Conservation (phyloP, 1,140 invertebrate species). For the Drosophila chauvacae region DNA sequence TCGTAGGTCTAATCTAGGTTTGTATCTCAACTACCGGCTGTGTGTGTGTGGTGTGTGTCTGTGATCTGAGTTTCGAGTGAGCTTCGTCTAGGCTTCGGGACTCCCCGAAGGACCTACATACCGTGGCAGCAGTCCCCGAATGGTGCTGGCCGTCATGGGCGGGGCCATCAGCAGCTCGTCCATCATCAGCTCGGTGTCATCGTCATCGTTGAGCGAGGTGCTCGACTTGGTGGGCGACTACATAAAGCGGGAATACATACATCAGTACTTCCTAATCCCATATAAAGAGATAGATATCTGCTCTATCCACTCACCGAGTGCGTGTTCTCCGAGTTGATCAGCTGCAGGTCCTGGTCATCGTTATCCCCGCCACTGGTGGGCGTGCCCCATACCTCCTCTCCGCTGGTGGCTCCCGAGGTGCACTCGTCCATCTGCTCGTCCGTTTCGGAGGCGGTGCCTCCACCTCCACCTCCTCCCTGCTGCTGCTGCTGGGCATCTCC, state of each 20-base stretch:
- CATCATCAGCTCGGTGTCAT: slow-evolving; percentile 90
- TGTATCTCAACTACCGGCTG: slow-evolving; percentile 14
- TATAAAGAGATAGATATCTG: neutral
- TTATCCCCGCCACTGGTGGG: slow-evolving; percentile 92
- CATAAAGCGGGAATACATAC: too few relatives aligned
- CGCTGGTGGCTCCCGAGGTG: slow-evolving; percentile 91
- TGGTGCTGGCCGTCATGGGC: slow-evolving; percentile 88
- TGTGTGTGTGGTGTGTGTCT: neutral
- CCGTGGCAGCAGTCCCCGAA: slow-evolving; percentile 88
- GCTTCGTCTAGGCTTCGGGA: neutral
- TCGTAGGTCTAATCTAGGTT: slow-evolving; percentile 9
- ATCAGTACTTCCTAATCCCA: too few relatives aligned
- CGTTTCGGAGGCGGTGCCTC: slow-evolving; percentile 83
- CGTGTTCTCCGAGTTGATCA: slow-evolving; percentile 88
- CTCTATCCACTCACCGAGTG: slow-evolving; percentile 86
- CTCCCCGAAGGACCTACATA: slow-evolving; percentile 61
- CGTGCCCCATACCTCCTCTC: slow-evolving; percentile 94
- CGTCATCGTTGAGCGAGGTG: slow-evolving; percentile 88
- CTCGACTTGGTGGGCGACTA: slow-evolving; percentile 88
- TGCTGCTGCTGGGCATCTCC: slow-evolving; percentile 54
- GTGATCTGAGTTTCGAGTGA: neutral
- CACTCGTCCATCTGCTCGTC: slow-evolving; percentile 87
- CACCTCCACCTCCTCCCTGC: neutral
- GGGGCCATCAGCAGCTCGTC: slow-evolving; percentile 89
- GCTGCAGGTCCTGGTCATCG: slow-evolving; percentile 89